Percentiles rank a stretch among this genome's conserved stretches.
These are phyloP conservation scores for Mythimna ferrago DNA, from an alignment of 2,888 invertebrate species.

Conservation along the genomic window DNA sequence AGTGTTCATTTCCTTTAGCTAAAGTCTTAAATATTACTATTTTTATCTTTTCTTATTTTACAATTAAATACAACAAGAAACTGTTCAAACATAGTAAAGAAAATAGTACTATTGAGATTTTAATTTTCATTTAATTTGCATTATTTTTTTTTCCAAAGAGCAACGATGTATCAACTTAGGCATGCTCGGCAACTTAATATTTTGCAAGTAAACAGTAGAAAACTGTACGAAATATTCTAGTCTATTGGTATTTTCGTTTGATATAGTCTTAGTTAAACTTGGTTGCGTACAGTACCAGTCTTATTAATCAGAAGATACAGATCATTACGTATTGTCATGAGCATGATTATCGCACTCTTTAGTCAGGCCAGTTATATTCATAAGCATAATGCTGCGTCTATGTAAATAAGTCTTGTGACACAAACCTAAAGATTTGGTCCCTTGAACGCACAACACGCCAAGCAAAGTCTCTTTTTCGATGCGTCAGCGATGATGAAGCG, in stretches of 20 bases:
- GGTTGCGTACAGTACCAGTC: constrained; percentile 36
- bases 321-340: constrained; percentile 53
- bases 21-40: constrained; percentile 60
- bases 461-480: not conserved
- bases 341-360: constrained; percentile 64
- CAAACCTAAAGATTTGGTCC: not conserved
- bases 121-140: constrained; percentile 45
- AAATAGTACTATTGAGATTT: constrained; percentile 56
- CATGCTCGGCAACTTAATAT: constrained; percentile 59
- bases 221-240: constrained; percentile 35
- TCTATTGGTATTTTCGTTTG: constrained; percentile 43
- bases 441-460: not conserved
- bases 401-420: constrained; percentile 14
- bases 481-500: not conserved
- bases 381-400: constrained; percentile 55
- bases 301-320: constrained; percentile 33
- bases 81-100: not conserved
- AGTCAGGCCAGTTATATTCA: constrained; percentile 36
- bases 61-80: not conserved
- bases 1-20: constrained; percentile 51
- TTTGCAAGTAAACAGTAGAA: constrained; percentile 48
- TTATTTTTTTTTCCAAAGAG: constrained; percentile 44
- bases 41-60: not conserved
- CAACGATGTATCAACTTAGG: constrained; percentile 48
- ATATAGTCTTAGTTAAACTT: constrained; percentile 49